phyloP scores from a whole-genome alignment of 2,797 vertebrate species.

The Bothrops alternatus region DNA sequence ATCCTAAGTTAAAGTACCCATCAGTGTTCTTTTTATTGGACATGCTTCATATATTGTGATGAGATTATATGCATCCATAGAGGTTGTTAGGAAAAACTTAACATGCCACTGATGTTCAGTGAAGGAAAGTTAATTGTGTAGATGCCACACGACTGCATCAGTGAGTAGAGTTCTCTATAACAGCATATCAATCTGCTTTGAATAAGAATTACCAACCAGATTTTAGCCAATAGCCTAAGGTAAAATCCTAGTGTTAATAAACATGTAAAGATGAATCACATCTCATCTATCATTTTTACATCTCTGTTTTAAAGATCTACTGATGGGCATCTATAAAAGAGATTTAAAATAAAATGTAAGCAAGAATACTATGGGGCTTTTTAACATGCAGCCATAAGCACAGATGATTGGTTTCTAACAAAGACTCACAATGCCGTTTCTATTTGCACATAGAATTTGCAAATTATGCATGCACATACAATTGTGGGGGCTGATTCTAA shows the following conservation, averaged over 20 bases:
- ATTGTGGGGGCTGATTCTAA: conserved; percentile 9
- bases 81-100: conserved; percentile 73
- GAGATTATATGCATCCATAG: conserved; percentile 65
- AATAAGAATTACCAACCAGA: conserved; percentile 65
- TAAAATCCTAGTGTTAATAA: conserved; percentile 70
- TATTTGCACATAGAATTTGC: background rate
- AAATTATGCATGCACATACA: conserved; percentile 27
- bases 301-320: conserved; percentile 50
- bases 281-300: conserved; percentile 64
- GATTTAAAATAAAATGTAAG: conserved; percentile 43
- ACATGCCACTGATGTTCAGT: conserved; percentile 68
- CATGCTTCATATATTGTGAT: conserved; percentile 71
- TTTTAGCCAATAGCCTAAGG: conserved; percentile 68
- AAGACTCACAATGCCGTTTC: background rate
- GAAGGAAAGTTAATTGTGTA: conserved; percentile 72
- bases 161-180: conserved; percentile 57
- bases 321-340: conserved; percentile 49
- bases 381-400: conserved; percentile 31
- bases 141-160: conserved; percentile 65
- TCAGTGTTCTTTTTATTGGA: conserved; percentile 71
- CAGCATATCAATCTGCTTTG: conserved; percentile 64
- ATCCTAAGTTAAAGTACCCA: conserved; percentile 67
- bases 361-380: conserved; percentile 41
- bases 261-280: conserved; percentile 61
- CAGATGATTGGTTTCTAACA: conserved; percentile 24